Evolutionary conservation across 2,888 invertebrate genomes (phyloP).

Genomic region (Tenthredo mesomela): DNA sequence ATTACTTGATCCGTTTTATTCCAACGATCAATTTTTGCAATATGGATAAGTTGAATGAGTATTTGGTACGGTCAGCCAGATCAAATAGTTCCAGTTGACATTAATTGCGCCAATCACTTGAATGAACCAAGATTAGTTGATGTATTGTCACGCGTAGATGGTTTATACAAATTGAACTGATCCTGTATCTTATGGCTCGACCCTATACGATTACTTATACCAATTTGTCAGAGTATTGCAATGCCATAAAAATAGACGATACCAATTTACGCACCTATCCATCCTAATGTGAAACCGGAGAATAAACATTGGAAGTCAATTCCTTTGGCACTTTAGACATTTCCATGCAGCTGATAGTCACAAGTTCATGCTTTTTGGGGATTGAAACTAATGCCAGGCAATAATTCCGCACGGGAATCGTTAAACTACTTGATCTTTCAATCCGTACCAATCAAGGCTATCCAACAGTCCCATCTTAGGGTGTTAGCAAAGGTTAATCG

Average conservation of each 20-base stretch:
- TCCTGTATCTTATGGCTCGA: neutral
- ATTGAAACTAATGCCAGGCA: neutral
- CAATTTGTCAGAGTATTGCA: slow-evolving; percentile 5
- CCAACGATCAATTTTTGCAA: slow-evolving; percentile 6
- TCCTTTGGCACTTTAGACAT: neutral
- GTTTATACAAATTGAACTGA: slow-evolving; percentile 38
- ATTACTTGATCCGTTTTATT: neutral
- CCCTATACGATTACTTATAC: neutral
- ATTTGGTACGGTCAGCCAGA: slow-evolving; percentile 31
- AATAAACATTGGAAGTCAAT: neutral
- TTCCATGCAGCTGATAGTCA: neutral
- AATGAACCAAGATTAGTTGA: slow-evolving; percentile 32
- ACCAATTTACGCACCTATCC: neutral
- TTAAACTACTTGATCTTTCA: neutral
- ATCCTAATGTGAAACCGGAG: neutral
- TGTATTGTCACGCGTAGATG: slow-evolving; percentile 6
- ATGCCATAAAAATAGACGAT: neutral
- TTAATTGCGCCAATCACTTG: slow-evolving; percentile 43
- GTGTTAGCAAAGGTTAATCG: slow-evolving; percentile 18
- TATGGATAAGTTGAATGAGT: slow-evolving; percentile 23
- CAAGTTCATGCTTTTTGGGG: neutral
- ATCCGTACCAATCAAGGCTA: neutral
- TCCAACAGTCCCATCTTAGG: neutral
- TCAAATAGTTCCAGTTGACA: slow-evolving; percentile 43
- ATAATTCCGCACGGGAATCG: neutral